A percentile compares a stretch with the other conserved stretches of the same genome.
Conservation (phyloP, 2,888 invertebrate species). For the Hemithea aestivaria region DNA sequence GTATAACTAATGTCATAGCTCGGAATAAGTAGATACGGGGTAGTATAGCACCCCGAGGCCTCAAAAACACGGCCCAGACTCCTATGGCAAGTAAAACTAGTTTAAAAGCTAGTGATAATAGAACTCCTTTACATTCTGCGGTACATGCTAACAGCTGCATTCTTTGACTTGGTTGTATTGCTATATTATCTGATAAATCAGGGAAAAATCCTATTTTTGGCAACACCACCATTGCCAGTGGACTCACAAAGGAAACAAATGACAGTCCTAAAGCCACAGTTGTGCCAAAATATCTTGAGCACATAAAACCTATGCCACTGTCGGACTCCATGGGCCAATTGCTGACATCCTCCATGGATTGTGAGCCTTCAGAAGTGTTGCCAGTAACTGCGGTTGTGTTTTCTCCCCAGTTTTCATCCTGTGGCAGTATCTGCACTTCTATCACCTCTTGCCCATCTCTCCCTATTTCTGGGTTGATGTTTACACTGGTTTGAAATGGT, state of each 20-base stretch:
- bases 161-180: slow-evolving; percentile 83
- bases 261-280: slow-evolving; percentile 88
- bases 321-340: slow-evolving; percentile 89
- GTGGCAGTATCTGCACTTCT: slow-evolving; percentile 96
- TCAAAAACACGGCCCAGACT: slow-evolving; percentile 94
- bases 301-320: slow-evolving; percentile 84
- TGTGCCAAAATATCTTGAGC: slow-evolving; percentile 91
- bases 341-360: slow-evolving; percentile 94
- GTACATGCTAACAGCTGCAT: slow-evolving; percentile 88
- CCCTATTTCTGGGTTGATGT: slow-evolving; percentile 86
- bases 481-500: slow-evolving; percentile 92
- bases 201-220: slow-evolving; percentile 94
- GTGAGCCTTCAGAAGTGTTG: slow-evolving; percentile 96
- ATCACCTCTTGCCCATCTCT: slow-evolving; percentile 93
- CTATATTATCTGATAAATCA: slow-evolving; percentile 83
- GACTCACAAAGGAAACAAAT: slow-evolving; percentile 92
- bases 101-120: slow-evolving; percentile 95
- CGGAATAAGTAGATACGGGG: slow-evolving; percentile 95
- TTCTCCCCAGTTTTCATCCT: slow-evolving; percentile 99
- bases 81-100: slow-evolving; percentile 92
- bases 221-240: slow-evolving; percentile 95
- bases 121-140: slow-evolving; percentile 95
- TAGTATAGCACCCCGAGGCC: slow-evolving; percentile 90
- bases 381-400: slow-evolving; percentile 98
- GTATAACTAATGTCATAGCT: slow-evolving; percentile 91